Percentiles rank a stretch among this genome's conserved stretches.
phyloP scores from a whole-genome alignment of 1,140 invertebrate species.

The Plutomurus gul region DNA sequence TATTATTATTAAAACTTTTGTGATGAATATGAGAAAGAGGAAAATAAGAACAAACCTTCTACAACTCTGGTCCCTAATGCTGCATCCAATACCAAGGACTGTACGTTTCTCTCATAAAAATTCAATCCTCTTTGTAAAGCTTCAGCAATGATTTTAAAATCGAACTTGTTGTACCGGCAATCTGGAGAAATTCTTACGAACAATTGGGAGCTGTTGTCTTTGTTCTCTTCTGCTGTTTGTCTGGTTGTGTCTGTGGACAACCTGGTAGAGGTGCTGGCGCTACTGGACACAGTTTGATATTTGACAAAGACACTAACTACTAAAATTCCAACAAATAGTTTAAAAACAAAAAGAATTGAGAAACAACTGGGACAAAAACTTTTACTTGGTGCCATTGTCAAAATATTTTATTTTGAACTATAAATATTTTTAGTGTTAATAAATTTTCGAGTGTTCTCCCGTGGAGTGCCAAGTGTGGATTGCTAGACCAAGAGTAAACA shows the following conservation, averaged over 20 bases:
- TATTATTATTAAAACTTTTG: background rate
- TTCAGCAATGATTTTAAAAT: constrained; percentile 18
- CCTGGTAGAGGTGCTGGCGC: background rate
- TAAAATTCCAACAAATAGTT: background rate
- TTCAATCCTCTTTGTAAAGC: background rate
- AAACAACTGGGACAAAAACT: too few species aligned
- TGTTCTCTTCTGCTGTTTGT: background rate
- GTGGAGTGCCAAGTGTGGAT: too few species aligned
- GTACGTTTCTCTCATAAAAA: background rate
- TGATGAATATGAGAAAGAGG: background rate
- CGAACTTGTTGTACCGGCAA: constrained; percentile 10
- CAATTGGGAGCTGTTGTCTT: background rate
- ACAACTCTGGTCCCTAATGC: constrained; percentile 31
- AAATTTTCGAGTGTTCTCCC: too few species aligned
- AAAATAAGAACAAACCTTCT: background rate
- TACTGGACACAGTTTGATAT: background rate
- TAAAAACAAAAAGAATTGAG: too few species aligned
- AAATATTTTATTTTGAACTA: too few species aligned
- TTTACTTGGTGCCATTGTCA: too few species aligned
- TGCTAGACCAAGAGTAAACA: too few species aligned
- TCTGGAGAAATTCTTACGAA: background rate
- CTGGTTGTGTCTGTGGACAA: background rate
- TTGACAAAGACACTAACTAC: background rate
- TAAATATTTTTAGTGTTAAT: too few species aligned
- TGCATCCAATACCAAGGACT: constrained; percentile 30